Conservation (phyloP, 2,113 vertebrate genomes). For the Ursus arctos region DNA sequence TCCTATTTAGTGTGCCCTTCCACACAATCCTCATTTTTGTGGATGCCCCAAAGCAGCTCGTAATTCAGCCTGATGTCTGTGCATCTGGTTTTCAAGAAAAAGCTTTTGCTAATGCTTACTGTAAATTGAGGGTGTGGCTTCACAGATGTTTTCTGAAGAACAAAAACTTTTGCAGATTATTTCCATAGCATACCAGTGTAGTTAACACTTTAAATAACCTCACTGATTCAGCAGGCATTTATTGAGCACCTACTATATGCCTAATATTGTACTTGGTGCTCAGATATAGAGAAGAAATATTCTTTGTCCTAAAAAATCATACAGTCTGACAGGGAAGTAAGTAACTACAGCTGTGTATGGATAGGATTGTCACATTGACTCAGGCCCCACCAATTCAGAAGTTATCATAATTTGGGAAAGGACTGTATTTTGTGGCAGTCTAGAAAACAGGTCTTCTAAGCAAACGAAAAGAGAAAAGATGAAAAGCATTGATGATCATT, state of each 20-base stretch:
- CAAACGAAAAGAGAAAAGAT: slow-evolving; percentile 38
- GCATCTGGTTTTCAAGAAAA: slow-evolving; percentile 53
- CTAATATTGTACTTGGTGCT: background rate
- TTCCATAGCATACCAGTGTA: background rate
- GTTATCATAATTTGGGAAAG: slow-evolving; percentile 12
- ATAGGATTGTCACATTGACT: background rate
- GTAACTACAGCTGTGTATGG: background rate
- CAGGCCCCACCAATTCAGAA: background rate
- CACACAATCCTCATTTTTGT: background rate
- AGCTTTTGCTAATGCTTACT: slow-evolving; percentile 63
- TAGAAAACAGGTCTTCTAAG: slow-evolving; percentile 43
- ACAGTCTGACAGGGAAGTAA: background rate
- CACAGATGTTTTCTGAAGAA: slow-evolving; percentile 53
- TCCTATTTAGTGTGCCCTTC: background rate
- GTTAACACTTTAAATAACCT: background rate
- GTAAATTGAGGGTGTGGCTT: slow-evolving; percentile 60
- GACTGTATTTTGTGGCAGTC: background rate
- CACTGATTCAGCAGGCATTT: background rate
- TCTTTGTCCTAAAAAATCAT: background rate
- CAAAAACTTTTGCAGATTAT: slow-evolving; percentile 30
- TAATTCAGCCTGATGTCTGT: slow-evolving; percentile 47
- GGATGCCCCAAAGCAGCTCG: background rate
- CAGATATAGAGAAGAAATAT: background rate
- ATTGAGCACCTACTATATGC: background rate
- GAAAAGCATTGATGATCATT: background rate